A percentile compares a stretch with the other conserved stretches of the same genome.
Evolutionary conservation across 92 coral and sea anemone species (phyloP).

Genomic region (Pocillopora meandrina): DNA sequence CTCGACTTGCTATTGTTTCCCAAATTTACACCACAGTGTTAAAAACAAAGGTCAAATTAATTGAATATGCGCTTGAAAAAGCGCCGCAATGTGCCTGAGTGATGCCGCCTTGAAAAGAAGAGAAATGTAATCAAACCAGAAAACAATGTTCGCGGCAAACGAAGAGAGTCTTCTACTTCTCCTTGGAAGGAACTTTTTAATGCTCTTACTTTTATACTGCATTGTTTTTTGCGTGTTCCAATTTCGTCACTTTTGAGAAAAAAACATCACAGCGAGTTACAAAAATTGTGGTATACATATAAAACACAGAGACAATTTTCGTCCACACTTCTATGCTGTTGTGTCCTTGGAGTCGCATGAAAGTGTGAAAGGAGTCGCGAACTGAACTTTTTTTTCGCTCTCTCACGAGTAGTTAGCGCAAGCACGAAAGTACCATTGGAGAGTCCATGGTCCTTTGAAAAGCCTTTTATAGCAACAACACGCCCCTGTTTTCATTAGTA

Average conservation of each 20-base stretch:
- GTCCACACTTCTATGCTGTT: conserved; percentile 30
- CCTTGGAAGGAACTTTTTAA: neutral
- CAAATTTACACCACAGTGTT: conserved; percentile 88
- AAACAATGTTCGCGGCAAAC: conserved; percentile 32
- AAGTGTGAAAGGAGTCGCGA: conserved; percentile 10
- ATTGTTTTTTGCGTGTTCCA: neutral
- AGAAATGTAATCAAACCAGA: conserved; percentile 15
- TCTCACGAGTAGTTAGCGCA: neutral
- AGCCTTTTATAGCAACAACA: conserved; percentile 13
- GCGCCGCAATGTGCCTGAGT: conserved; percentile 46
- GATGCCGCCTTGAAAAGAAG: conserved; percentile 40
- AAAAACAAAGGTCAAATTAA: conserved; percentile 81
- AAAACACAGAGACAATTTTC: conserved; percentile 38
- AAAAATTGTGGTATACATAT: neutral
- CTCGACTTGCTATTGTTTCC: conserved; percentile 58
- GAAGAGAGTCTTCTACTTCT: neutral
- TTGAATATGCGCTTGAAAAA: conserved; percentile 58
- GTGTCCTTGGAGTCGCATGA: conserved; percentile 28
- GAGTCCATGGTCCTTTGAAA: neutral
- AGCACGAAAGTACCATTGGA: neutral
- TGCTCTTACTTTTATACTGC: neutral
- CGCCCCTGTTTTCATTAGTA: neutral
- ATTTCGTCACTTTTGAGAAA: neutral
- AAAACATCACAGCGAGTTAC: conserved; percentile 21
- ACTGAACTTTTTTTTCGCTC: neutral